phyloP scores from a whole-genome alignment of 1,140 invertebrate genomes.

The Lutraria rhynchaena region DNA sequence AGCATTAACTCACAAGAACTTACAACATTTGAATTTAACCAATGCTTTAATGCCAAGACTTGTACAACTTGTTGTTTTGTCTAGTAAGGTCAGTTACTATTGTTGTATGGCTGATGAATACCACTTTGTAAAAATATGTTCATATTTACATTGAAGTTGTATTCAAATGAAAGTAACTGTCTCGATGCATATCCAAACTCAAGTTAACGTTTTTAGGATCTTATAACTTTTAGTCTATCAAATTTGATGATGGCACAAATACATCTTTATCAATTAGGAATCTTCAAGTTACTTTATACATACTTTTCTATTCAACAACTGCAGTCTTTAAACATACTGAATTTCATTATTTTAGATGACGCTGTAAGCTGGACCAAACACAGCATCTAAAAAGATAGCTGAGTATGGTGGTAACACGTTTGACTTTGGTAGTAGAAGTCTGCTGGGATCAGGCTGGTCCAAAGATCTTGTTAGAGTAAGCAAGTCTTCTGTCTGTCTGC shows the following conservation, averaged over 20 bases:
- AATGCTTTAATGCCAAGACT: slow-evolving; percentile 79
- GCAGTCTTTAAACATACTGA: too few relatives aligned
- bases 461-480: slow-evolving; percentile 81
- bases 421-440: slow-evolving; percentile 82
- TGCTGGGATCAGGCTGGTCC: slow-evolving; percentile 81
- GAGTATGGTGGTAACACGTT: slow-evolving; percentile 82
- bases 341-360: slow-evolving; percentile 77
- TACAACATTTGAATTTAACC: slow-evolving; percentile 75
- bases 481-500: background rate
- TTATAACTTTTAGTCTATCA: too few relatives aligned
- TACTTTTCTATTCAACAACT: too few relatives aligned
- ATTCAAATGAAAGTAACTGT: too few relatives aligned
- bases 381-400: slow-evolving; percentile 79
- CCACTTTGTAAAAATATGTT: too few relatives aligned
- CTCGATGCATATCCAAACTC: too few relatives aligned
- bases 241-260: too few relatives aligned
- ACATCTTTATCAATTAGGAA: too few relatives aligned
- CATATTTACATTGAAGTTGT: too few relatives aligned
- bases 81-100: slow-evolving; percentile 75
- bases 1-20: slow-evolving; percentile 76
- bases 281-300: too few relatives aligned
- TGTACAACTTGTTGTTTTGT: slow-evolving; percentile 77
- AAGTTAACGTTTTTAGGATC: too few relatives aligned
- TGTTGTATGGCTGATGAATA: too few relatives aligned
- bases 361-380: slow-evolving; percentile 80